phyloP scores from a whole-genome alignment of 2,888 invertebrate species.

The Drosophila barbarae region DNA sequence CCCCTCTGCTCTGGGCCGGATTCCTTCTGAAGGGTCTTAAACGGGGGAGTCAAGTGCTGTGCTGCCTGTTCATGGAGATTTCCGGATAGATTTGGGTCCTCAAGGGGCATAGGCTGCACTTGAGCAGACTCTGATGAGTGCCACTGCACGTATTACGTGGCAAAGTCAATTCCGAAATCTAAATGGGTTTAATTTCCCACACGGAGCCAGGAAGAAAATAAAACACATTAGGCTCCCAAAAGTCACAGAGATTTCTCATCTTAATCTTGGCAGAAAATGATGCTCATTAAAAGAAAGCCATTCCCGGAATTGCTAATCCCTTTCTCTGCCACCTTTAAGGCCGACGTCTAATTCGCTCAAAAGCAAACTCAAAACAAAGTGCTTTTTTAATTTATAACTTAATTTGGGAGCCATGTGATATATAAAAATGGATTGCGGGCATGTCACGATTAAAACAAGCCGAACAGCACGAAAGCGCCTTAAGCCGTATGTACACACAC shows the following conservation, averaged over 20 bases:
- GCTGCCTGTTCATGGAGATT: conserved; percentile 22
- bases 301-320: conserved; percentile 33
- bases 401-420: conserved; percentile 46
- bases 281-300: conserved; percentile 41
- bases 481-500: conserved; percentile 22
- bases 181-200: conserved; percentile 20
- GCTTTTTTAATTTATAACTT: conserved; percentile 56
- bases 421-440: conserved; percentile 41
- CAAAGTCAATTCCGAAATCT: conserved; percentile 19
- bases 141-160: conserved; percentile 11
- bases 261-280: conserved; percentile 34
- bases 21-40: conserved; percentile 10
- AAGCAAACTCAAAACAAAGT: conserved; percentile 43
- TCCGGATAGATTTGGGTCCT: conserved; percentile 27
- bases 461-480: conserved; percentile 34
- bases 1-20: not conserved
- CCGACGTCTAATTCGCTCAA: conserved; percentile 19
- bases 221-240: conserved; percentile 20
- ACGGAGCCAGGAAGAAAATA: conserved; percentile 3
- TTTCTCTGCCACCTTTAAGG: conserved; percentile 8
- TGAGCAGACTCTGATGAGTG: conserved; percentile 7
- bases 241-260: conserved; percentile 40
- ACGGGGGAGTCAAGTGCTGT: conserved; percentile 21
- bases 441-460: conserved; percentile 44
- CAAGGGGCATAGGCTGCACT: conserved; percentile 19